These are phyloP conservation scores for Nasonovia ribisnigri DNA, from an alignment of 2,888 invertebrate species.

Conservation along the genomic window DNA sequence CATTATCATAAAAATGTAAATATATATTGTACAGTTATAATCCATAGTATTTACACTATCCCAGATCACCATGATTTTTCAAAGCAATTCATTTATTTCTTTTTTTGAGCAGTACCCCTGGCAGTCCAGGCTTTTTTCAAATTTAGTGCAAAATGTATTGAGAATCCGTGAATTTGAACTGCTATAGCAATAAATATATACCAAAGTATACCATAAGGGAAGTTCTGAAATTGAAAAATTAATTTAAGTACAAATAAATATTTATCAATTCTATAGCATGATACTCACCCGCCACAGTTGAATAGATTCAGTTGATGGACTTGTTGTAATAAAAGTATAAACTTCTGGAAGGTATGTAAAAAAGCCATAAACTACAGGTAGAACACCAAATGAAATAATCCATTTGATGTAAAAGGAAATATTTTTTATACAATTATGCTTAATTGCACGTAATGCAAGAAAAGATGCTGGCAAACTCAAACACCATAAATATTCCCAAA, in stretches of 20 bases:
- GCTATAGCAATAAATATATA: slow-evolving; percentile 89
- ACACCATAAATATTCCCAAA: slow-evolving; percentile 97
- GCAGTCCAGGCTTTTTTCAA: slow-evolving; percentile 87
- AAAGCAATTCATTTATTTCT: slow-evolving; percentile 48
- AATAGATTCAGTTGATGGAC: slow-evolving; percentile 76
- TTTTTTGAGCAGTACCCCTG: slow-evolving; percentile 73
- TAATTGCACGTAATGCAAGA: slow-evolving; percentile 86
- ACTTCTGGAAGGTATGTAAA: slow-evolving; percentile 88
- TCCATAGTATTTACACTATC: slow-evolving; percentile 45
- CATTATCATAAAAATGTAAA: slow-evolving; percentile 26
- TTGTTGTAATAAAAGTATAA: slow-evolving; percentile 81
- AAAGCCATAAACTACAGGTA: slow-evolving; percentile 85
- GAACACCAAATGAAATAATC: slow-evolving; percentile 81
- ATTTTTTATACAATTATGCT: slow-evolving; percentile 83
- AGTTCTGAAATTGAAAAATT: slow-evolving; percentile 75
- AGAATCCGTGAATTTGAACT: slow-evolving; percentile 89
- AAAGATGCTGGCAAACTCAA: slow-evolving; percentile 85
- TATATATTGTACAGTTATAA: slow-evolving; percentile 29
- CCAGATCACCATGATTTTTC: slow-evolving; percentile 38
- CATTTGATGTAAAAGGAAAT: slow-evolving; percentile 87
- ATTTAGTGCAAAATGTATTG: slow-evolving; percentile 86
- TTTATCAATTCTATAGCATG: slow-evolving; percentile 30
- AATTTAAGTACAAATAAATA: slow-evolving; percentile 59
- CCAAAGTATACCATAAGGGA: slow-evolving; percentile 93
- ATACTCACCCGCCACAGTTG: slow-evolving; percentile 84